Evolutionary conservation across 2,888 invertebrate species (phyloP).

Genomic region (Caenorhabditis virilis): DNA sequence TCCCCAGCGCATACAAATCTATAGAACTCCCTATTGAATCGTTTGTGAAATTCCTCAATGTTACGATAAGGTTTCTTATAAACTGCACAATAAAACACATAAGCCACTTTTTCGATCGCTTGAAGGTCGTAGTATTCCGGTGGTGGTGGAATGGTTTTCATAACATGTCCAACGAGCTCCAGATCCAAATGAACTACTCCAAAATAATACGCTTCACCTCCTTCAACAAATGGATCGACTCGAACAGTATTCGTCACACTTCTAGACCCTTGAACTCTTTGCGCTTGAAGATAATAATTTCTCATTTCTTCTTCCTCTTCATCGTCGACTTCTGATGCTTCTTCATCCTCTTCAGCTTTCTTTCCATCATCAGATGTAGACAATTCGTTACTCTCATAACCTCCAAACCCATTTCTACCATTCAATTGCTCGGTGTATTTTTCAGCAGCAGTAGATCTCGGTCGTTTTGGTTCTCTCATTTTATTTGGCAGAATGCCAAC

Average conservation of each 20-base stretch:
- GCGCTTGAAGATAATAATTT: constrained; percentile 10
- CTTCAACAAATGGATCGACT: constrained; percentile 13
- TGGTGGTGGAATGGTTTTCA: constrained; percentile 32
- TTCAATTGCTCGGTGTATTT: constrained; percentile 7
- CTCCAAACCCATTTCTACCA: constrained; percentile 8
- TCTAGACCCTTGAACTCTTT: constrained; percentile 28
- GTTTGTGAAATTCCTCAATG: constrained; percentile 38
- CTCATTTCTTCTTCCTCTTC: constrained; percentile 27
- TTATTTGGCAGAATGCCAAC: constrained; percentile 19
- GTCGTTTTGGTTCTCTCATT: constrained; percentile 18
- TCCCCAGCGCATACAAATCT: constrained; percentile 39
- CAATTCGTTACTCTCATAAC: constrained; percentile 25
- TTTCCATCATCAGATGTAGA: constrained; percentile 11
- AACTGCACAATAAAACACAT: constrained; percentile 42
- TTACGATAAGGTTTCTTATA: constrained; percentile 36
- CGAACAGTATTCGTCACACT: constrained; percentile 19
- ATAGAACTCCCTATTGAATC: constrained; percentile 45
- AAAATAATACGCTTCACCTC: constrained; percentile 36
- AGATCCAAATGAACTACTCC: constrained; percentile 36
- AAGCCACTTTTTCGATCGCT: constrained; percentile 38
- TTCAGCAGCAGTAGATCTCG: constrained; percentile 24
- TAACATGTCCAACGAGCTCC: constrained; percentile 21
- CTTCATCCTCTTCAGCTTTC: constrained; percentile 4
- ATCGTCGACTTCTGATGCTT: constrained; percentile 11
- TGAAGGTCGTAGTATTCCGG: constrained; percentile 25